Base-by-base conservation (phyloP, 2,797 vertebrate genomes). In the Ataeniobius toweri region DNA sequence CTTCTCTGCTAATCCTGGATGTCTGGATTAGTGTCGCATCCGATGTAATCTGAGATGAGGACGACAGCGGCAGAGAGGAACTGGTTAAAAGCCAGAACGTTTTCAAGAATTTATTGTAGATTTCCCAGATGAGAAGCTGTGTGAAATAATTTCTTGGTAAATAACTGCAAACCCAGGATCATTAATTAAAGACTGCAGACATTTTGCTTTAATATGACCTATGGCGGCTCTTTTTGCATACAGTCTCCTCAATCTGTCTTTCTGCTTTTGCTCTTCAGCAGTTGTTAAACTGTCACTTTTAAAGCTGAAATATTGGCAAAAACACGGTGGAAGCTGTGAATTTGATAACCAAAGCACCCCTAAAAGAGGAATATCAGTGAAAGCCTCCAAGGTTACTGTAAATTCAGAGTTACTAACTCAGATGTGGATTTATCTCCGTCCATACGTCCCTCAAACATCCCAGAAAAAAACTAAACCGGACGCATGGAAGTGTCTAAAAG, bases 1-100 rank as follows among this genome's bases (percentile, higher is more conserved):
- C 83, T 79, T 76, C 61, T 68, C 79, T 50, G 41, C 14, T 88
- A 82, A 85, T 89, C 88, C 77, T 24, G 20, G 51, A 28, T 73
- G 75, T 75, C 77, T 81, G 75, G 84, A 80, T 87, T 74, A 78
- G 24, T 36, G 80, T 80, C 22, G 71, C 46, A 3, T 72, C 36
- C 74, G 69, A 73, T 50, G 46, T 58, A 76, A 82, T 67, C 59
- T 8, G 58, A 75, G 3, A 6, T 69, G 24, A 58, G 5, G 0
- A 53, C 75, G 44, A 69, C 24, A 28, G 18, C 14, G 26, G 44
- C 18, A 22, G 0, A 70, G 53, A 41, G 63, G n/a, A 77, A 80
- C 69, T 26, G 0, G 7, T 61, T 58, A 39, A 75, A 41, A 75
- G n/a, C 31, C 39, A 14, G 44, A 67, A n/a, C 12, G 3, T 50